phyloP scores from a whole-genome alignment of 2,888 invertebrate genomes.

The Drosophila tripunctata region DNA sequence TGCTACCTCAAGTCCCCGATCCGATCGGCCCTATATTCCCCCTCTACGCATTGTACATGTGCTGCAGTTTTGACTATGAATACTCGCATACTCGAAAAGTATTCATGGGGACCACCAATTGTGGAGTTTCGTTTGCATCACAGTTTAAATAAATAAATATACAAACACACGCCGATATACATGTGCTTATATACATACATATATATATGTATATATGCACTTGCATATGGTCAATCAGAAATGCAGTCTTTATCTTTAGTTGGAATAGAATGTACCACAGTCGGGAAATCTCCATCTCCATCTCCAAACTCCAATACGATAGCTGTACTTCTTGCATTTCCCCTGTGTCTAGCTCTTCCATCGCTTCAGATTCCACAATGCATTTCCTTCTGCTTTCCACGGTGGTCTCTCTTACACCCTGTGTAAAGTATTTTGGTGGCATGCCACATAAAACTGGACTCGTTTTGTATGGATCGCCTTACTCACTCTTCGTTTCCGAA shows the following conservation, averaged over 20 bases:
- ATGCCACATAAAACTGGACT: constrained; percentile 7
- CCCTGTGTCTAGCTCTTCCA: neutral
- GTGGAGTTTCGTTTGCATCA: constrained; percentile 54
- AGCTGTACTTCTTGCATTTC: neutral
- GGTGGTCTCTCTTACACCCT: constrained; percentile 52
- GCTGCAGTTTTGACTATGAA: constrained; percentile 46
- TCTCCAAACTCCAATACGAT: too few species aligned
- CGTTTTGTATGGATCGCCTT: neutral
- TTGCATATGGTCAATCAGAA: constrained; percentile 57
- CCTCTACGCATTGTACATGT: constrained; percentile 23
- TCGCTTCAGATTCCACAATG: constrained; percentile 30
- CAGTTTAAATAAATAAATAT: constrained; percentile 65
- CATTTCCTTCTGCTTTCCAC: constrained; percentile 27
- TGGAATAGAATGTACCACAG: constrained; percentile 15
- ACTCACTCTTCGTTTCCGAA: constrained; percentile 8
- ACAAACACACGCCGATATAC: neutral
- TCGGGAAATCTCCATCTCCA: constrained; percentile 1
- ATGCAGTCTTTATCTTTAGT: constrained; percentile 41
- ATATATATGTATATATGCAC: neutral
- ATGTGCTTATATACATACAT: neutral
- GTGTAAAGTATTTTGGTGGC: neutral
- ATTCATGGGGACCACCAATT: constrained; percentile 65
- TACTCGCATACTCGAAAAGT: constrained; percentile 51
- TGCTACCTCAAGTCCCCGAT: too few species aligned
- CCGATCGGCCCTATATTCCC: neutral